Percentiles rank a stretch among this genome's conserved stretches.
These are phyloP conservation scores for Campylomormyrus tamandua DNA, from an alignment of 2,113 vertebrate species.

Conservation along the genomic window DNA sequence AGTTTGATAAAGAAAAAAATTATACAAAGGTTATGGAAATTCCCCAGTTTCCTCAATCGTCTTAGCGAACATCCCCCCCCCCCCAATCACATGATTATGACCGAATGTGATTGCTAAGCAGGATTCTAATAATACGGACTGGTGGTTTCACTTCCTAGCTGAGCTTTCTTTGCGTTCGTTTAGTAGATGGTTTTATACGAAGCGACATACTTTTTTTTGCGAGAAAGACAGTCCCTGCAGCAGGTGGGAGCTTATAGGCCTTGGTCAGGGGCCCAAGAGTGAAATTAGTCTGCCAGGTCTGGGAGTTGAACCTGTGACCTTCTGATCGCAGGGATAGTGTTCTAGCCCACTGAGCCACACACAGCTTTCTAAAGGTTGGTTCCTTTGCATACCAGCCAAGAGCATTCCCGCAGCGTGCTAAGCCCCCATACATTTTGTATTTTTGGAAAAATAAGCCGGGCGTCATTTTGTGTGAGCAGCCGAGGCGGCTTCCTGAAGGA, in stretches of 20 bases:
- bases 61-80: not conserved
- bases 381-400: not conserved
- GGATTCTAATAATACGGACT: not conserved
- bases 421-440: not conserved
- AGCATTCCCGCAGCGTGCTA: not conserved
- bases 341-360: not conserved
- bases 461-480: not conserved
- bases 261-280: not conserved
- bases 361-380: not conserved
- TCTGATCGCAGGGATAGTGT: not conserved
- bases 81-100: not conserved
- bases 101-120: not conserved
- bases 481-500: not conserved
- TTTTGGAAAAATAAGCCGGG: not conserved
- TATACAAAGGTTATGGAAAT: not conserved
- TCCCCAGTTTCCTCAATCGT: conserved; percentile 7
- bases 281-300: not conserved
- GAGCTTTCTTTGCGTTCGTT: not conserved
- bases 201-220: not conserved
- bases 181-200: not conserved
- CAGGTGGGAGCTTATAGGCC: not conserved
- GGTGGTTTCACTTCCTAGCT: not conserved
- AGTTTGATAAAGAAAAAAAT: not conserved
- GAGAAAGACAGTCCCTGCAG: not conserved
- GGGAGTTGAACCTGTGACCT: not conserved